Percentiles rank a stretch among this genome's conserved stretches.
These are phyloP conservation scores for Anguilla pacifica DNA, from an alignment of 2,797 vertebrate species.

Conservation along the genomic window DNA sequence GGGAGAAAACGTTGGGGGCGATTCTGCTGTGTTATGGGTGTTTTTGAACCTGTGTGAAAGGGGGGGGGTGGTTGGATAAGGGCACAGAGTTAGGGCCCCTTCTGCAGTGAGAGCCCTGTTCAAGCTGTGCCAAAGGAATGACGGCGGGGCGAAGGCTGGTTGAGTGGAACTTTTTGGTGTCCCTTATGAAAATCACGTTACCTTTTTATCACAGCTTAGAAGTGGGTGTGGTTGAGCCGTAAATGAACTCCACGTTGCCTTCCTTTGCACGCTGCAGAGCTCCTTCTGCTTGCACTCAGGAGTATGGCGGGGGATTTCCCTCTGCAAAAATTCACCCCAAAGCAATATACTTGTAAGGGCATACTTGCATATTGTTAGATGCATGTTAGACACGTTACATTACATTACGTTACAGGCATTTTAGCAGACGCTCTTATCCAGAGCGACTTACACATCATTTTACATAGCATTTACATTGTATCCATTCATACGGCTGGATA, in stretches of 20 bases:
- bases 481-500: no score
- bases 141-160: not conserved
- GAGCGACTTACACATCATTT: no score
- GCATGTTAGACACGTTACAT: not conserved
- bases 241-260: not conserved
- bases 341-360: not conserved
- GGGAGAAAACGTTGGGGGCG: not conserved
- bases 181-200: not conserved
- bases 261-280: not conserved
- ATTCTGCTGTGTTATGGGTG: not conserved
- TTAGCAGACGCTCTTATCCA: no score
- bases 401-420: no score
- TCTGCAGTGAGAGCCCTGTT: not conserved
- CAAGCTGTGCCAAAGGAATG: not conserved
- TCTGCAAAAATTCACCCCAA: not conserved
- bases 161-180: not conserved
- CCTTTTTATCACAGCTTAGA: not conserved
- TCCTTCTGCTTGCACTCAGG: not conserved
- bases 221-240: not conserved
- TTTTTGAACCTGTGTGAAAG: not conserved
- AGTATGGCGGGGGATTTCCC: not conserved
- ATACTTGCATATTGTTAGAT: not conserved
- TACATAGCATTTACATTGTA: no score
- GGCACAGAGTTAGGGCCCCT: not conserved
- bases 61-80: not conserved